Conservation (phyloP, 2,888 invertebrate species). For the Pecten maximus region DNA sequence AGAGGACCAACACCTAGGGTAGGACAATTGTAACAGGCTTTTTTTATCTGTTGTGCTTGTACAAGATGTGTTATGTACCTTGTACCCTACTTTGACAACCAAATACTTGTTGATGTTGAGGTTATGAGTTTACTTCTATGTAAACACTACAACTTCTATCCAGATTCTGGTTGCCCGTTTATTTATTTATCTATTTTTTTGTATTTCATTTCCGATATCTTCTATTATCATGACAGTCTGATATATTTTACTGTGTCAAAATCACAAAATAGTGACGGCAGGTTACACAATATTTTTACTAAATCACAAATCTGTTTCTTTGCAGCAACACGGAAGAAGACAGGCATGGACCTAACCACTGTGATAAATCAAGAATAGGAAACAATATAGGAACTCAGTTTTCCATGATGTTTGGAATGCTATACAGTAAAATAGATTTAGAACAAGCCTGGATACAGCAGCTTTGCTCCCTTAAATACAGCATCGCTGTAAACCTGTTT, state of each 20-base stretch:
- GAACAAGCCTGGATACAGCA: no score
- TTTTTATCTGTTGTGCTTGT: not conserved
- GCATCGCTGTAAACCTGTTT: no score
- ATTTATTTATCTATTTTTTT: no score
- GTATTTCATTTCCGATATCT: no score
- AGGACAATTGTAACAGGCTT: constrained; percentile 44
- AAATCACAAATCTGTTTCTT: not conserved
- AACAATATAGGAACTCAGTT: not conserved
- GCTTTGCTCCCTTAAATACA: no score
- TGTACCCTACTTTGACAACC: no score
- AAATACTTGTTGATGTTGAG: not conserved
- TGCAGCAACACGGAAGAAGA: not conserved
- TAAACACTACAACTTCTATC: not conserved
- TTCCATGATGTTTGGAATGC: not conserved
- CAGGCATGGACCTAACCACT: not conserved
- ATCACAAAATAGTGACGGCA: no score
- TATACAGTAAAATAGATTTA: no score
- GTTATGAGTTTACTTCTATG: not conserved
- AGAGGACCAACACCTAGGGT: constrained; percentile 75
- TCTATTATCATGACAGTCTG: no score
- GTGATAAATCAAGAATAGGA: not conserved
- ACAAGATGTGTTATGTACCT: no score
- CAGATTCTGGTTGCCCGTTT: not conserved
- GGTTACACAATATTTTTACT: no score
- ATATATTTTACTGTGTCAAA: no score